A percentile compares a stretch with the other conserved stretches of the same genome.
Evolutionary conservation across 2,888 invertebrate genomes (phyloP).

Genomic region (Prenolepis imparis): DNA sequence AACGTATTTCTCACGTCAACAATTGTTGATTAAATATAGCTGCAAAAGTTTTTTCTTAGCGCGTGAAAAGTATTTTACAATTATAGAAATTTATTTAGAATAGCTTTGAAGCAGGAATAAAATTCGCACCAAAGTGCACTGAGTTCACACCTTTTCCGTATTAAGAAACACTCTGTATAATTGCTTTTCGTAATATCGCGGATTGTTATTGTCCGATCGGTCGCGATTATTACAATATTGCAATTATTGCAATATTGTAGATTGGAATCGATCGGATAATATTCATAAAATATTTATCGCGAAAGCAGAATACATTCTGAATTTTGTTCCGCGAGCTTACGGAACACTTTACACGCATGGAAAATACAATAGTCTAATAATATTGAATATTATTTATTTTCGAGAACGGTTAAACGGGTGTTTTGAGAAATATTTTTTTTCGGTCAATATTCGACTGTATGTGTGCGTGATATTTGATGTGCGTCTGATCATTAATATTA

Average conservation of each 20-base stretch:
- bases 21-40: not conserved
- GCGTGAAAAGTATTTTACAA: not conserved
- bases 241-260: conserved; percentile 28
- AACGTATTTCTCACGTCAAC: not conserved
- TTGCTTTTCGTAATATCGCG: not conserved
- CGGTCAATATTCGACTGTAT: not conserved
- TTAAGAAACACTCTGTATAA: not conserved
- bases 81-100: too few species aligned
- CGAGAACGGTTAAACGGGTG: not conserved
- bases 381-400: conserved; percentile 13
- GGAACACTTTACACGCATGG: not conserved
- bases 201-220: not conserved
- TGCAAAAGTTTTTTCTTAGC: not conserved
- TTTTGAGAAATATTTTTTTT: not conserved
- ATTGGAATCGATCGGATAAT: conserved; percentile 28
- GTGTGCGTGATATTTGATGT: not conserved
- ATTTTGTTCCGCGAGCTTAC: not conserved
- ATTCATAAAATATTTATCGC: conserved; percentile 28
- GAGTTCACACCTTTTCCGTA: not conserved
- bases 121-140: not conserved
- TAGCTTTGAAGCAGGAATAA: not conserved
- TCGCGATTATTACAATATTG: not conserved
- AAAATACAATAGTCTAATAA: not conserved
- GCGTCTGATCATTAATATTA: not conserved
- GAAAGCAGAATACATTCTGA: not conserved